Base-by-base conservation (phyloP, 2,888 invertebrate species). In the Acronicta aceris region DNA sequence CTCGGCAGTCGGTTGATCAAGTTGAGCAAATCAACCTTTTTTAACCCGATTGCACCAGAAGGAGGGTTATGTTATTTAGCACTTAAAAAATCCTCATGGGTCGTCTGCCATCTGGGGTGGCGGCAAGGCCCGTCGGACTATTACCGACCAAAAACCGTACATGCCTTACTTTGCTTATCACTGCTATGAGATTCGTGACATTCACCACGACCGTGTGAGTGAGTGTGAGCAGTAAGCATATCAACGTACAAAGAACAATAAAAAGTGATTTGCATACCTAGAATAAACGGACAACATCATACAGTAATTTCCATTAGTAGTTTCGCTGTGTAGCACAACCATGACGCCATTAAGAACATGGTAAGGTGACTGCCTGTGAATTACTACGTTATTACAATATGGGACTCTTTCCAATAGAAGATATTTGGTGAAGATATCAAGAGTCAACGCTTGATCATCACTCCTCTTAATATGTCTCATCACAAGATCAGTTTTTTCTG, bases 341-440 rank as follows among this genome's bases (percentile, higher is more conserved):
- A 91, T 85, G 2, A 88, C 59, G 0, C 94, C 92, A 81, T 91
- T 81, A 0, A 94, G 75, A 0, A 74, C 61, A 58, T 93, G 91
- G 61, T 87, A 87, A 0, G 91, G 90, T 8, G 88, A 89, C 17
- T 74, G 76, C 49, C 76, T 89, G 61, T 88, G 84, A 13, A 92
- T 68, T 3, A 87, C 70, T 17, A 88, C 68, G 71, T 88, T 87
- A 2, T 78, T 52, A 1, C 71, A 57, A 43, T 69, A 63, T 1
- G 54, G 38, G 1, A 89, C 40, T 59, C 42, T 65, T n/a, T 88
- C 86, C 91, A 93, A 90, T 13, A 83, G 62, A 21, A 94, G 71
- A 66, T 88, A 67, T 15, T 74, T 75, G 40, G 79, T 81, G 62
- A 93, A 86, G 12, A 86, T 60, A 2, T 89, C 80, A 5, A 72